A percentile compares a stretch with the other conserved stretches of the same genome.
Evolutionary conservation across 2,113 vertebrate genomes (phyloP).

Genomic region (Cyprinodon brontotheroides): DNA sequence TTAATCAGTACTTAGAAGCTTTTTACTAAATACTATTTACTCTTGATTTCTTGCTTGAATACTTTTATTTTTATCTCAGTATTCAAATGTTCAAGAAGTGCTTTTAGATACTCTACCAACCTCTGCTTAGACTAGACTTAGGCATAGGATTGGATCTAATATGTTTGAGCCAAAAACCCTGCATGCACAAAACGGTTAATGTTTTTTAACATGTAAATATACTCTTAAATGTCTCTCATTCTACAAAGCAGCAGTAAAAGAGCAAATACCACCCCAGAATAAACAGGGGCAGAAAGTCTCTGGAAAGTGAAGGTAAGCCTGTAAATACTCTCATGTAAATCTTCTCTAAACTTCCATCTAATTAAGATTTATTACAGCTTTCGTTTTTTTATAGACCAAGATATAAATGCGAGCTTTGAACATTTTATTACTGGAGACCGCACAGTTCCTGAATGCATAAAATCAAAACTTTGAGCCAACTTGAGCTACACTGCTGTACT

Average conservation of each 20-base stretch:
- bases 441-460: not conserved
- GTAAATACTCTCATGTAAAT: not conserved
- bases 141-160: not conserved
- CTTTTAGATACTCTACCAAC: no score
- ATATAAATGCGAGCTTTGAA: conserved; percentile 21
- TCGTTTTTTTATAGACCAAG: conserved; percentile 18
- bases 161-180: not conserved
- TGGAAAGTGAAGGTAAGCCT: conserved; percentile 6
- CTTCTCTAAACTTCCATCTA: conserved; percentile 17
- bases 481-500: not conserved
- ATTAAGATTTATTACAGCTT: conserved; percentile 21
- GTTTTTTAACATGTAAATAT: conserved; percentile 31
- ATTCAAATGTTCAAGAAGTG: no score
- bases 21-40: no score
- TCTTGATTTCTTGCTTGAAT: no score
- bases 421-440: conserved; percentile 29
- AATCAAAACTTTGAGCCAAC: conserved; percentile 2
- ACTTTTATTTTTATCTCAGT: no score
- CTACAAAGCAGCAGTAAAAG: conserved; percentile 18
- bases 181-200: not conserved
- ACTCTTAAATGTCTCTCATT: conserved; percentile 23
- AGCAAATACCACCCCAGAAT: conserved; percentile 22
- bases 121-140: no score
- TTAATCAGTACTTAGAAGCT: no score
- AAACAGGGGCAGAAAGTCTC: conserved; percentile 1